Conservation (phyloP, 2,888 invertebrate genomes). For the Drosophila nr. perissopoda region DNA sequence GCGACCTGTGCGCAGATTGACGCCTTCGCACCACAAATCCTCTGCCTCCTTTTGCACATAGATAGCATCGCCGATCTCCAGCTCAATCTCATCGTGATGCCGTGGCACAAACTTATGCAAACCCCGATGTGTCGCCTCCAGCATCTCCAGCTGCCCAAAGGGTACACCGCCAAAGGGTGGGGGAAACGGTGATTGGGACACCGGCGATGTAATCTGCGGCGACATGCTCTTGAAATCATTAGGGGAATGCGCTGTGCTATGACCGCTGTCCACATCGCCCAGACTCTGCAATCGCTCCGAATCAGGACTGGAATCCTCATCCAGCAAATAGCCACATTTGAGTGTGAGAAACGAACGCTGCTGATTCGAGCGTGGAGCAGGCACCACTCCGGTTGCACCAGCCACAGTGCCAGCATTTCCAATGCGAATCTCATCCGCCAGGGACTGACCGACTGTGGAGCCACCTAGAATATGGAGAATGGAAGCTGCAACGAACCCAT, state of each 20-base stretch:
- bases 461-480: conserved; percentile 86
- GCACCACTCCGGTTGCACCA: conserved; percentile 55
- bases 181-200: conserved; percentile 88
- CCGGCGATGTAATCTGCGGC: conserved; percentile 88
- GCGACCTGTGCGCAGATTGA: conserved; percentile 96
- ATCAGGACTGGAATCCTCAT: conserved; percentile 94
- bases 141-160: conserved; percentile 92
- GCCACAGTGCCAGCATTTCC: conserved; percentile 56
- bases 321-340: conserved; percentile 90
- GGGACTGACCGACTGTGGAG: conserved; percentile 42
- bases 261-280: conserved; percentile 94
- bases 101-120: conserved; percentile 98
- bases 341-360: conserved; percentile 88
- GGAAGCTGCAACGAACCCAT: conserved; percentile 86
- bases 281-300: conserved; percentile 92
- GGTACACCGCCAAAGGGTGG: conserved; percentile 90
- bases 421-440: conserved; percentile 86
- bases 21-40: conserved; percentile 99
- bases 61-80: conserved; percentile 98
- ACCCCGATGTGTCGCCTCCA: conserved; percentile 97
- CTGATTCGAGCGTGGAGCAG: conserved; percentile 63
- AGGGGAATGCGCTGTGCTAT: conserved; percentile 96
- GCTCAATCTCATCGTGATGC: conserved; percentile 97
- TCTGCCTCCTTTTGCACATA: conserved; percentile 98
- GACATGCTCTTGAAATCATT: conserved; percentile 95